Percentiles rank a stretch among this genome's conserved stretches.
Conservation (phyloP, 2,888 invertebrate species). For the Melolontha melolontha region DNA sequence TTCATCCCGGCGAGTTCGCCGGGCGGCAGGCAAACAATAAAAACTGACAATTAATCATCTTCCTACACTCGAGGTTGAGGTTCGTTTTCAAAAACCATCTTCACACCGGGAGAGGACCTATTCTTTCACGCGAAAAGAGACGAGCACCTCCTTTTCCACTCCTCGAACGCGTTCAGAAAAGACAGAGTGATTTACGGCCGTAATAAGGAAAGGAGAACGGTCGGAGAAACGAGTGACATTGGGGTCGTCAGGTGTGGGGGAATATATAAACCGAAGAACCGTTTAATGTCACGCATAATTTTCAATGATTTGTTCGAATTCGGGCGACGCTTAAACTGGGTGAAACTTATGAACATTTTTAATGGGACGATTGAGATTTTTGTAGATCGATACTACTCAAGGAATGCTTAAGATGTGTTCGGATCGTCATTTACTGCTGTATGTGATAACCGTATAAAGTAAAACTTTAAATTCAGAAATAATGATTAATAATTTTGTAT, state of each 20-base stretch:
- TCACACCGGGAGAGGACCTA: not conserved
- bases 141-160: not conserved
- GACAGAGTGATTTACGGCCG: constrained; percentile 34
- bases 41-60: constrained; percentile 8
- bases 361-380: not conserved
- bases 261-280: constrained; percentile 1
- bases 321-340: constrained; percentile 2
- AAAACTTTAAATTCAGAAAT: too few relatives aligned
- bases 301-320: constrained; percentile 22
- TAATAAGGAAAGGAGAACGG: constrained; percentile 25
- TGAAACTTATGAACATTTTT: not conserved
- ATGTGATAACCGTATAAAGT: too few relatives aligned
- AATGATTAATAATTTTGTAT: too few relatives aligned
- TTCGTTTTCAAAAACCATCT: constrained; percentile 20
- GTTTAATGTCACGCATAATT: constrained; percentile 28
- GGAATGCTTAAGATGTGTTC: too few relatives aligned
- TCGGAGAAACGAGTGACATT: constrained; percentile 23
- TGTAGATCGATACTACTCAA: too few relatives aligned
- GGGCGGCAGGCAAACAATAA: constrained; percentile 16
- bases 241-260: constrained; percentile 7
- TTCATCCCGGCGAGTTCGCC: constrained; percentile 9
- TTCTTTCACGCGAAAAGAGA: not conserved
- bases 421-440: too few relatives aligned
- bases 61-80: constrained; percentile 10
- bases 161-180: constrained; percentile 11